Evolutionary conservation across 1,140 invertebrate genomes (phyloP), one percentile per base, ranked within the genome.

Genomic region (Drosophila virilis): DNA sequence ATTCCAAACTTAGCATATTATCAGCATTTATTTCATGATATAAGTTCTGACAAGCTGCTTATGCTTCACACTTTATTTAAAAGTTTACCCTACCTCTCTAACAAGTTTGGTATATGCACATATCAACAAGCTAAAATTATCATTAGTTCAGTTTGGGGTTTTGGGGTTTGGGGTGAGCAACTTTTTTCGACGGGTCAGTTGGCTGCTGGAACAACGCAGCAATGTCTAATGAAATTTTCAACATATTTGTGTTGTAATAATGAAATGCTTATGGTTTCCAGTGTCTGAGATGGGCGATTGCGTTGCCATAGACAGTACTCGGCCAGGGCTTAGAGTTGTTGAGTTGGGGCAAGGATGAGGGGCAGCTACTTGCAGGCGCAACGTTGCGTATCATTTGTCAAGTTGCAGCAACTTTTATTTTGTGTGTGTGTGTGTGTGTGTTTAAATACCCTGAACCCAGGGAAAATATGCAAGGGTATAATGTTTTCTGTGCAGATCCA

Each of bases 211-310:
- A 74, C 79, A 82, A 64, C 58, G 66, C 76, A 76, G 78, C 78
- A 17, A 17, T 72, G 88, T 83, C 78, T 86, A 86, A 86, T 86
- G 82, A 86, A 86, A 86, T 86, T 88, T 86, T 88, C 81, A 70
- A 74, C 83, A 86, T 86, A 88, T 86, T 82, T 88, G 79, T 83
- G 76, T 76, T 82, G 75, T 79, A 82, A 86, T 86, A 88, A 88
- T 86, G 79, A 83, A 86, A 86, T 88, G 79, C 76, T 88, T 79
- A 78, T 70, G 78, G 75, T 54, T 70, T 61, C 64, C 69, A 28
- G 22, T 61, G 43, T 57, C 60, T 61, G 42, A 57, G 28, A 58
- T 28, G 12, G 43, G 33, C 15, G 55, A 45, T 59, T 59, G 57
- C 33, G 57, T 45, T 43, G 61, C 38, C 50, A 64, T 52, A 45